phyloP scores from a whole-genome alignment of 2,113 vertebrate species.

The Sphyrna mokarran region DNA sequence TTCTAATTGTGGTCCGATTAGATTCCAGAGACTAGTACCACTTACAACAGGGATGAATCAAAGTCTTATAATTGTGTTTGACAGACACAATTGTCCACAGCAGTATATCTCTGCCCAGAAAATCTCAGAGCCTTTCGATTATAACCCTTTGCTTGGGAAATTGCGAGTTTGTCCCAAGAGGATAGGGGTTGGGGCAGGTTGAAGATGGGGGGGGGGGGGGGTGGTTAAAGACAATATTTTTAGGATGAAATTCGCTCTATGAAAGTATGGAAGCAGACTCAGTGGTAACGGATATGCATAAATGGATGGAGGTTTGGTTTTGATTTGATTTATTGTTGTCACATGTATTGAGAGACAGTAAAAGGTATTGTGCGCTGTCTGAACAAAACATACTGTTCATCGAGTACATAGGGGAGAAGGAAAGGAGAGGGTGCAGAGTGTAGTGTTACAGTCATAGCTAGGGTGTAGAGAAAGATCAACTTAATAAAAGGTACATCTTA shows the following conservation, averaged over 20 bases:
- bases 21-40: not conserved
- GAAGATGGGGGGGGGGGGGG: no score
- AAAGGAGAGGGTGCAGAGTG: no score
- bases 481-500: no score
- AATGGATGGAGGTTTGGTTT: no score
- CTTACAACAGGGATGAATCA: not conserved
- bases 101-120: not conserved
- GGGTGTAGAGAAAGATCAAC: no score
- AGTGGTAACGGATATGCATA: not conserved
- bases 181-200: no score
- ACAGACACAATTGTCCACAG: not conserved
- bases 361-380: no score
- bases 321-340: no score
- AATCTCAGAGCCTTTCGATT: not conserved
- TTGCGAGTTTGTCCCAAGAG: not conserved
- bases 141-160: not conserved
- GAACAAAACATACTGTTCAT: no score
- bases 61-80: not conserved
- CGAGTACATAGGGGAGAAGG: no score
- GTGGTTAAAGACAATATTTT: not conserved
- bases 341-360: no score
- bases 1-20: not conserved
- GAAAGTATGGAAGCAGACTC: not conserved
- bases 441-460: no score
- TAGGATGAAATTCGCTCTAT: not conserved